These are phyloP conservation scores for Paracentrotus lividus DNA, from an alignment of 53 echinoderm and acorn worm species.

Conservation along the genomic window DNA sequence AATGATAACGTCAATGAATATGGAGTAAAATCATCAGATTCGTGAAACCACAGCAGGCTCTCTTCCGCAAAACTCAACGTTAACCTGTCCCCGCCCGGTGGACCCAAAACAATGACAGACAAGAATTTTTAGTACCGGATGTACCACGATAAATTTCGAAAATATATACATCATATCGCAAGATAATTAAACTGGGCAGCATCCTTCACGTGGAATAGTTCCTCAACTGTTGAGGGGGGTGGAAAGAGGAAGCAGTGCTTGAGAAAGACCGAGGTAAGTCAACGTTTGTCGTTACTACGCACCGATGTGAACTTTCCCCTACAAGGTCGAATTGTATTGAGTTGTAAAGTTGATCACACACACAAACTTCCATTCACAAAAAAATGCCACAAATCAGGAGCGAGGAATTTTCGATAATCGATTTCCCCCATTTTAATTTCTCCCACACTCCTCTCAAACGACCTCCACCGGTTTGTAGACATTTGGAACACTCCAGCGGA, in stretches of 20 bases:
- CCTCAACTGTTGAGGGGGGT: neutral
- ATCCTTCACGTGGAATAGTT: slow-evolving; percentile 26
- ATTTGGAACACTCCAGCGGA: slow-evolving; percentile 62
- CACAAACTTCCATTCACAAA: slow-evolving; percentile 62
- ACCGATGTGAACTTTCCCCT: slow-evolving; percentile 57
- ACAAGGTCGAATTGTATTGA: slow-evolving; percentile 61
- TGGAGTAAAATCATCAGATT: neutral
- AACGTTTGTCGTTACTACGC: slow-evolving; percentile 34
- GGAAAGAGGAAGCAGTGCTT: neutral
- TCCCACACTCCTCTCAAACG: neutral
- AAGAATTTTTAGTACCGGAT: neutral
- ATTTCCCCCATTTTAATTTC: slow-evolving; percentile 45
- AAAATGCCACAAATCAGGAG: slow-evolving; percentile 42
- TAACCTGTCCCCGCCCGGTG: neutral
- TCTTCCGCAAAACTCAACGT: neutral
- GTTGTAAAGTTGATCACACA: slow-evolving; percentile 24
- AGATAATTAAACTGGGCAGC: slow-evolving; percentile 43
- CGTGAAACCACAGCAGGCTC: slow-evolving; percentile 10
- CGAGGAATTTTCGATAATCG: neutral
- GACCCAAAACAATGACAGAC: slow-evolving; percentile 50
- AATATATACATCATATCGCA: slow-evolving; percentile 24
- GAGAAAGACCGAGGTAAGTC: slow-evolving; percentile 3
- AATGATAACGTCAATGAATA: neutral
- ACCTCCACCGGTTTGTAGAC: slow-evolving; percentile 53
- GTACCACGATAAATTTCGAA: too few species aligned